Percentiles rank a stretch among this genome's conserved stretches.
These are phyloP conservation scores for Ochropacha duplaris DNA, from an alignment of 2,888 invertebrate species.

Conservation along the genomic window DNA sequence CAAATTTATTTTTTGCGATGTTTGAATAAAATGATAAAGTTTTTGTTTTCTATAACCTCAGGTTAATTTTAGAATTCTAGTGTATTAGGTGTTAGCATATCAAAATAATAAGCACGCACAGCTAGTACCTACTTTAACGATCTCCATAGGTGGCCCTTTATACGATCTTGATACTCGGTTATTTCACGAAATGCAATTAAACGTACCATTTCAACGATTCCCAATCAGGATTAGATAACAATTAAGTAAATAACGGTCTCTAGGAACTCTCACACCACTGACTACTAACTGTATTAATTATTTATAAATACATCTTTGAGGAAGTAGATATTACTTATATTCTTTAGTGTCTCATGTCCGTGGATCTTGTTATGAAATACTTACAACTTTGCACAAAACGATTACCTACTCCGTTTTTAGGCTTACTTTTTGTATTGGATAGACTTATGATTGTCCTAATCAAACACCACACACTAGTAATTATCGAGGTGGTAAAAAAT, in stretches of 20 bases:
- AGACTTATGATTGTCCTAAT: too few species aligned
- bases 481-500: too few species aligned
- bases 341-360: too few species aligned
- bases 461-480: too few species aligned
- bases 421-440: too few species aligned
- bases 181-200: constrained; percentile 10
- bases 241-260: neutral
- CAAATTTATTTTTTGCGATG: neutral
- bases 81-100: neutral
- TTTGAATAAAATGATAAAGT: too few species aligned
- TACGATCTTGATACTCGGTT: neutral
- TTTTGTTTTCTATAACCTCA: neutral
- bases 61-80: neutral
- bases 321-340: neutral
- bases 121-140: neutral
- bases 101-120: neutral
- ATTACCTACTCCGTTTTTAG: too few species aligned
- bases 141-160: neutral
- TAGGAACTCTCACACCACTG: neutral
- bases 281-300: neutral
- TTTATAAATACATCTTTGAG: neutral
- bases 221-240: constrained; percentile 1
- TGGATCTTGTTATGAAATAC: too few species aligned
- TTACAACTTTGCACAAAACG: too few species aligned
- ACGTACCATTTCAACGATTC: constrained; percentile 9